phyloP scores from a whole-genome alignment of 2,113 vertebrate species.

The Hirundichthys speculiger region DNA sequence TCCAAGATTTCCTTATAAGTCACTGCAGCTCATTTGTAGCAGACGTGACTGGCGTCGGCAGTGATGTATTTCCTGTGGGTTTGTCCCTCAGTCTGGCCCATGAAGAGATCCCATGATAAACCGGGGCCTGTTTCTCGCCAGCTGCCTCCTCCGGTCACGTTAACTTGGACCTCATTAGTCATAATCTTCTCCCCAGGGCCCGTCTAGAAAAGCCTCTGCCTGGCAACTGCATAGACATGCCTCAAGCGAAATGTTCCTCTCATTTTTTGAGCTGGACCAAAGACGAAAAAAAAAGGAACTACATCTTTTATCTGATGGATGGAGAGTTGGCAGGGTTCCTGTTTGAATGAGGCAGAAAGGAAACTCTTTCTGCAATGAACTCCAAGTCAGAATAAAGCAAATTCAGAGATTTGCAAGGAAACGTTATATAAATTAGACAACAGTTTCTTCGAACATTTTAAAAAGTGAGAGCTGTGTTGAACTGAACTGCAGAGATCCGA shows the following conservation, averaged over 20 bases:
- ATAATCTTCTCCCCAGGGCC: conserved; percentile 77
- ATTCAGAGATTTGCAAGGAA: too few relatives aligned
- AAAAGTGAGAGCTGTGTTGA: too few relatives aligned
- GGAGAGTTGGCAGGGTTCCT: conserved; percentile 52
- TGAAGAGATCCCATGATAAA: conserved; percentile 73
- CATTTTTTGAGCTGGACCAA: conserved; percentile 47
- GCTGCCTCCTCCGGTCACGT: conserved; percentile 74
- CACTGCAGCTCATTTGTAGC: conserved; percentile 40
- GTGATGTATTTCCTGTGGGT: conserved; percentile 74
- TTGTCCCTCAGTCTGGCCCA: conserved; percentile 65
- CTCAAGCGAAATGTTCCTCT: conserved; percentile 51
- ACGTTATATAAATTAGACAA: too few relatives aligned
- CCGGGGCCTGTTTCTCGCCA: conserved; percentile 54
- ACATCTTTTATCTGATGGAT: conserved; percentile 73
- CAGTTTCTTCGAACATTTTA: too few relatives aligned
- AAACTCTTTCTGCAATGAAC: conserved; percentile 30
- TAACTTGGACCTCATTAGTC: conserved; percentile 78
- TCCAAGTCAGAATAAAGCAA: conserved; percentile 49
- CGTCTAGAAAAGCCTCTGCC: conserved; percentile 66
- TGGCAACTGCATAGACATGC: conserved; percentile 59
- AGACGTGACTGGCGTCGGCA: conserved; percentile 55
- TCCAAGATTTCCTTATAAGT: conserved; percentile 64
- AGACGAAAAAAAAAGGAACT: conserved; percentile 29
- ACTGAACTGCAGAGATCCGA: too few relatives aligned
- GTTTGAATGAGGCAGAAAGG: conserved; percentile 50